Evolutionary conservation across 2,888 invertebrate genomes (phyloP), one percentile per base, ranked within the genome.

Genomic region (Xiphydria camelus): DNA sequence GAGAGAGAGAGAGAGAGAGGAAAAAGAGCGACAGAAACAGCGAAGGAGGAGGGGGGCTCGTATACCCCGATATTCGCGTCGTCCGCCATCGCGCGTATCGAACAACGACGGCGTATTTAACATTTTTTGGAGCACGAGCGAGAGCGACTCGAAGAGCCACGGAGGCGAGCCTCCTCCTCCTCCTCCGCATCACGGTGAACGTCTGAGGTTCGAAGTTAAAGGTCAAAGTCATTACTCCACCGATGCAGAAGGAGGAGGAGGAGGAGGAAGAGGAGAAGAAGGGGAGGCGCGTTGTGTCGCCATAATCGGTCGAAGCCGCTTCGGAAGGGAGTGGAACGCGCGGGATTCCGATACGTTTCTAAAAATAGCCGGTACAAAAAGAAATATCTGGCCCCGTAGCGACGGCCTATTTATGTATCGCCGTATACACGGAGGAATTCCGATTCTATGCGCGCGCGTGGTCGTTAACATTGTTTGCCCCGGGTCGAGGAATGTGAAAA

Each of bases 401-500:
- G 26, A 26, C 26, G 38, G 38, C 38, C 39, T 39, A 39, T 39
- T 29, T 39, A 39, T 19, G 39, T 29, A 26, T 39, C 14, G 9
- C 19, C 10, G 14, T 12, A 38, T 10, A 38, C 4, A 49, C 49
- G 54, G 55, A 55, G 52, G 64, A 58, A 58, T 58, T 49, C 50
- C 47, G 55, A 55, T 55, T 54, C 52, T 51, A 49, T n/a, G n/a
- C n/a, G 51, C 49, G 53, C 14, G 14, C 47, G 51, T 55, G 53
- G 61, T 63, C 61, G 61, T 62, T 63, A 63, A 59, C 57, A 61
- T 63, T 61, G 62, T 58, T 62, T 48, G 55, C 59, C 48, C 50
- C 63, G 45, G 48, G 48, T 40, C 41, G 42, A 54, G 62, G 61
- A 61, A 62, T 62, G 59, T 55, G 59, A 61, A 61, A 63, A 59